These are phyloP conservation scores for Dromaius novaehollandiae DNA, from an alignment of 2,113 vertebrate genomes.

Conservation along the genomic window DNA sequence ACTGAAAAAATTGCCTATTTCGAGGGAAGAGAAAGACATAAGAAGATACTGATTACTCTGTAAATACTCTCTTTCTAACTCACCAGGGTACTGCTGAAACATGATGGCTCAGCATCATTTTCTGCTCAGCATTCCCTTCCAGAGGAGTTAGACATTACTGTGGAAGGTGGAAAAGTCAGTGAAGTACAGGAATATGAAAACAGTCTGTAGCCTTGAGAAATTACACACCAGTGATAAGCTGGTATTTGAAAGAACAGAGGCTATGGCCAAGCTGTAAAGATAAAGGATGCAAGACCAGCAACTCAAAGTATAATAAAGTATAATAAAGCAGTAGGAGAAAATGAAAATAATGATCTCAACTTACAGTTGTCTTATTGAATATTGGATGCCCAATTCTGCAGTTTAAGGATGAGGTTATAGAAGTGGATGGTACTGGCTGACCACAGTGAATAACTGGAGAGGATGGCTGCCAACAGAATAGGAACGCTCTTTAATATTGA, in stretches of 20 bases:
- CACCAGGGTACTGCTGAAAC: background rate
- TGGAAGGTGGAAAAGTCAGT: background rate
- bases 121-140: background rate
- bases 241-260: background rate
- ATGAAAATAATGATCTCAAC: background rate
- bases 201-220: background rate
- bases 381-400: conserved; percentile 67
- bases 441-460: conserved; percentile 44
- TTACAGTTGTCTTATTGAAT: conserved; percentile 60
- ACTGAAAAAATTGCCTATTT: conserved; percentile 51
- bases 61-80: background rate
- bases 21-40: background rate
- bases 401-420: conserved; percentile 15
- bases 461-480: conserved; percentile 64
- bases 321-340: background rate
- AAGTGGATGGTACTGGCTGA: conserved; percentile 8
- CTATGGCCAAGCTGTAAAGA: background rate
- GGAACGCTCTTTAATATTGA: background rate
- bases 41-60: background rate
- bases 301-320: background rate
- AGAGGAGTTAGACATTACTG: background rate
- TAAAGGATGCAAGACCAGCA: background rate
- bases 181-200: background rate
- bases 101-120: background rate
- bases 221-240: background rate